Evolutionary conservation across 2,113 vertebrate species (phyloP).

Genomic region (Lasiurus cinereus): DNA sequence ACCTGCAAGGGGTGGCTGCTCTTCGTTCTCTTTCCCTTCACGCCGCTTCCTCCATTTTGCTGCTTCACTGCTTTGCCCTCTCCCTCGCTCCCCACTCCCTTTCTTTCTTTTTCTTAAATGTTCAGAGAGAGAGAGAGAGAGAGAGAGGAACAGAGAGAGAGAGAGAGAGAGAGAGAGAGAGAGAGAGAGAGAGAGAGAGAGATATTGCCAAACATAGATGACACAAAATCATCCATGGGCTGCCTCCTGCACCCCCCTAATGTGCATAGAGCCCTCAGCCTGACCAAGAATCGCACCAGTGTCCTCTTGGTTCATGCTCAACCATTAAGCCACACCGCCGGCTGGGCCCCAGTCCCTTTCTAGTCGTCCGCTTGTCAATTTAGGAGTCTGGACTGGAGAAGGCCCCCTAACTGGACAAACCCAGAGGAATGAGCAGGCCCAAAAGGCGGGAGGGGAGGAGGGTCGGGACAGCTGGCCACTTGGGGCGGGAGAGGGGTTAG

Average conservation of each 20-base stretch:
- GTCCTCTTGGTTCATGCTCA: too few relatives aligned
- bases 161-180: too few relatives aligned
- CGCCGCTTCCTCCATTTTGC: conserved; percentile 60
- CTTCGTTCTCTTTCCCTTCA: too few relatives aligned
- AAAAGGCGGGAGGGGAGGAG: background rate
- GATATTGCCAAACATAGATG: too few relatives aligned
- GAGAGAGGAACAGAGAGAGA: too few relatives aligned
- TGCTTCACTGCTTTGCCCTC: background rate
- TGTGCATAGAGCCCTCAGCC: too few relatives aligned
- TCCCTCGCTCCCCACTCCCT: background rate
- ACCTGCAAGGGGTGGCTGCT: background rate
- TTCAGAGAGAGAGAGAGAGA: too few relatives aligned
- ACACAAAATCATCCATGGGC: too few relatives aligned
- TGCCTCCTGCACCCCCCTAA: too few relatives aligned
- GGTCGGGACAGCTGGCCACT: background rate
- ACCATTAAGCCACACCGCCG: too few relatives aligned
- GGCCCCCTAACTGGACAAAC: background rate
- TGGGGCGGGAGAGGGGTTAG: background rate
- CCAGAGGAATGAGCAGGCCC: background rate
- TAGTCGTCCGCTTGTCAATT: background rate
- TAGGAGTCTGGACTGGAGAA: background rate
- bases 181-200: too few relatives aligned
- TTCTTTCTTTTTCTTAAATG: background rate
- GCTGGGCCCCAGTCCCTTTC: background rate
- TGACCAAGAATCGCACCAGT: too few relatives aligned